A percentile compares a stretch with the other conserved stretches of the same genome.
Evolutionary conservation across 2,113 vertebrate species (phyloP).

Genomic region (Perognathus longimembris): DNA sequence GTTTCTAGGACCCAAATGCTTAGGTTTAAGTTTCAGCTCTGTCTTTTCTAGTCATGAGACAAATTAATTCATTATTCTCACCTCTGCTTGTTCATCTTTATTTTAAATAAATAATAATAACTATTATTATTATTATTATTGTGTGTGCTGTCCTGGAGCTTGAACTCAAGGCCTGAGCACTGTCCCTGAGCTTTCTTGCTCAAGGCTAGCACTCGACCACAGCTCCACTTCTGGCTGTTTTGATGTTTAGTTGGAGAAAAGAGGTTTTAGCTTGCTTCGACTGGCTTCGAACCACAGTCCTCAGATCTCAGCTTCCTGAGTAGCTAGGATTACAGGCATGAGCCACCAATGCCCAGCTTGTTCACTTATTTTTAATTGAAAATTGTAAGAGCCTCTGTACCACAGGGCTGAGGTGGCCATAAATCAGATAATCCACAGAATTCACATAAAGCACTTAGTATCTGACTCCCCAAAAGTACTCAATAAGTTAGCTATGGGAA

Average conservation of each 20-base stretch:
- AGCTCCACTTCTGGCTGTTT: no score
- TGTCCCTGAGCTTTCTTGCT: no score
- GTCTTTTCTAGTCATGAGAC: constrained; percentile 7
- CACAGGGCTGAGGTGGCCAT: background rate
- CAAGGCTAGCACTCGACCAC: no score
- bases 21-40: constrained; percentile 24
- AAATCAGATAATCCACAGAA: background rate
- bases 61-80: constrained; percentile 1
- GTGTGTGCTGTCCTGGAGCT: no score
- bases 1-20: background rate
- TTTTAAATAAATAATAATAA: no score
- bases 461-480: background rate
- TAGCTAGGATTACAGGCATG: no score
- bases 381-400: constrained; percentile 15
- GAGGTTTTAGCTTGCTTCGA: no score
- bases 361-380: constrained; percentile 31
- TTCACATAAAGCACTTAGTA: background rate
- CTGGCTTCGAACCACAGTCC: no score
- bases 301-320: no score
- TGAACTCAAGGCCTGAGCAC: no score
- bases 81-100: constrained; percentile 29
- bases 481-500: background rate
- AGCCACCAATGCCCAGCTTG: background rate
- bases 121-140: no score
- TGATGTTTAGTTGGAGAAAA: no score